Percentiles rank a stretch among this genome's conserved stretches.
Conservation (phyloP, 2,113 vertebrate genomes). For the Oxyura jamaicensis region DNA sequence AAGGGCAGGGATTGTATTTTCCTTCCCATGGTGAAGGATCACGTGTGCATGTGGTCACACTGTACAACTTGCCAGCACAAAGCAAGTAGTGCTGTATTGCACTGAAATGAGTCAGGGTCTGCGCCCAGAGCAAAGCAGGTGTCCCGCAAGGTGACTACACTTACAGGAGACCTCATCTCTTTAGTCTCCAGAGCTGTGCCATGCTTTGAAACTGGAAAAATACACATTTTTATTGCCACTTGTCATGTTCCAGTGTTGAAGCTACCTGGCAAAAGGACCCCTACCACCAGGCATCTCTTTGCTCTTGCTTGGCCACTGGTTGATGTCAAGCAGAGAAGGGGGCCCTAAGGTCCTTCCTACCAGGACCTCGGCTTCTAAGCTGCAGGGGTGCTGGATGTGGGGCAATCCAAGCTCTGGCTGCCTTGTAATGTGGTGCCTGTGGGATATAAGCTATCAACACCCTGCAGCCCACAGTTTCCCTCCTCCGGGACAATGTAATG, state of each 20-base stretch:
- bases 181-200: background rate
- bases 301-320: background rate
- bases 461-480: background rate
- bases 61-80: background rate
- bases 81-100: background rate
- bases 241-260: background rate
- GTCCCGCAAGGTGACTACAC: background rate
- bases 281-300: background rate
- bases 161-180: background rate
- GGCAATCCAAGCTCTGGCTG: background rate
- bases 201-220: background rate
- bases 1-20: background rate
- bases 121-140: background rate
- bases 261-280: background rate
- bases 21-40: background rate
- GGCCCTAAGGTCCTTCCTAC: background rate
- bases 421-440: background rate
- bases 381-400: background rate
- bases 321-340: background rate
- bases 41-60: background rate
- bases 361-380: background rate
- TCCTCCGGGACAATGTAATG: accelerated
- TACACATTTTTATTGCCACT: background rate
- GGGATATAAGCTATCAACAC: background rate
- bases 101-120: background rate